Percentiles rank a stretch among this genome's conserved stretches.
These are phyloP conservation scores for Dynastes tityus DNA, from an alignment of 2,888 invertebrate genomes.

Conservation along the genomic window DNA sequence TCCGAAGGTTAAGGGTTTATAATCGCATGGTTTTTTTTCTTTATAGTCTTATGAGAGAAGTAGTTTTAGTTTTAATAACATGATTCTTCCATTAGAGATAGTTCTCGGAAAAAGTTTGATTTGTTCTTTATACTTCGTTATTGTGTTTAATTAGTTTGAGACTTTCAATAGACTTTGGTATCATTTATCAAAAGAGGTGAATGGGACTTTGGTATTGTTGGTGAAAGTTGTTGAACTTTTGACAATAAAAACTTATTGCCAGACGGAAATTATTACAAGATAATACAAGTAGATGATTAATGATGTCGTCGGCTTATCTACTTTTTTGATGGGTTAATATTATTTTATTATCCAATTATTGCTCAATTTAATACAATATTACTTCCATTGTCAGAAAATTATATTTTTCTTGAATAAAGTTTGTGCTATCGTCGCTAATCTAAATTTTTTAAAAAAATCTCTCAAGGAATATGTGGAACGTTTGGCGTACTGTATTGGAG, in stretches of 20 bases:
- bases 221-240: not conserved
- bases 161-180: not conserved
- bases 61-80: too few relatives aligned
- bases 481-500: slow-evolving; percentile 96
- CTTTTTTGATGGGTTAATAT: not conserved
- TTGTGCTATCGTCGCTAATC: slow-evolving; percentile 34
- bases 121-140: not conserved
- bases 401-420: not conserved
- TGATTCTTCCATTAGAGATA: not conserved
- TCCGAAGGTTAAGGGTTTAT: too few relatives aligned
- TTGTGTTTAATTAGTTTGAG: not conserved
- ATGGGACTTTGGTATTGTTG: not conserved
- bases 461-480: slow-evolving; percentile 95
- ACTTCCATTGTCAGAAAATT: not conserved
- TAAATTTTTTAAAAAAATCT: slow-evolving; percentile 6
- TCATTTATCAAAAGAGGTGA: not conserved
- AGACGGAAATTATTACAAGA: not conserved
- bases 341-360: too few relatives aligned
- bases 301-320: not conserved
- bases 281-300: not conserved
- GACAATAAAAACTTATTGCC: not conserved
- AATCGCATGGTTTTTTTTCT: too few relatives aligned
- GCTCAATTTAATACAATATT: not conserved
- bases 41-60: too few relatives aligned
- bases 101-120: not conserved